phyloP scores from a whole-genome alignment of 2,113 vertebrate species.

The Mesembrinibis cayennensis region DNA sequence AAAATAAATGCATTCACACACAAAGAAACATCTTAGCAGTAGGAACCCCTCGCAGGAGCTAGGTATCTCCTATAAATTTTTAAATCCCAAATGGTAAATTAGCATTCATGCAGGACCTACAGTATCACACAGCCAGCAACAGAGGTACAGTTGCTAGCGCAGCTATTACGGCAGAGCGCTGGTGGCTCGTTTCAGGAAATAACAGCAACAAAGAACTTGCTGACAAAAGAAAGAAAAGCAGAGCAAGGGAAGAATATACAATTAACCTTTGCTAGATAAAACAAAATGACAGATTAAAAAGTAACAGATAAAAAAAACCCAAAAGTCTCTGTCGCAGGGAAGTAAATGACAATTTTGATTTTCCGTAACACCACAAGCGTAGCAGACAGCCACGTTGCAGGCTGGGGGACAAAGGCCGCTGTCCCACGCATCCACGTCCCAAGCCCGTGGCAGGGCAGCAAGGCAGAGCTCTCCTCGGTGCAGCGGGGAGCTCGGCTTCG shows the following conservation, averaged over 20 bases:
- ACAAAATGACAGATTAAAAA: neutral
- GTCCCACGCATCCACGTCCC: fast-evolving
- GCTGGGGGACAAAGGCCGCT: neutral
- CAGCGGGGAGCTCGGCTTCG: neutral
- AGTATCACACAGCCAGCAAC: neutral
- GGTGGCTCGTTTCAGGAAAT: neutral
- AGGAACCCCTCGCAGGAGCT: neutral
- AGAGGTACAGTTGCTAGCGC: neutral
- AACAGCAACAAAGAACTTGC: conserved; percentile 19
- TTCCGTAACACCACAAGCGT: fast-evolving
- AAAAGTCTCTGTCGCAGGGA: neutral
- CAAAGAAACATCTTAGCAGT: neutral
- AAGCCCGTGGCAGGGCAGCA: neutral
- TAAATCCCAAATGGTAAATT: neutral
- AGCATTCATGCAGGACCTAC: neutral
- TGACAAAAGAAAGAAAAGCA: conserved; percentile 16
- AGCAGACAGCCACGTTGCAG: neutral
- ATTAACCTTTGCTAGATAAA: conserved; percentile 1
- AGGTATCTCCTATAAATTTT: neutral
- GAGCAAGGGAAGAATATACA: neutral
- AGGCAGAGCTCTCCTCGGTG: fast-evolving
- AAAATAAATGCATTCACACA: neutral
- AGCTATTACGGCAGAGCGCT: neutral
- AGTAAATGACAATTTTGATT: neutral
- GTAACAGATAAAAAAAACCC: neutral